Evolutionary conservation across 2,888 invertebrate genomes (phyloP).

Genomic region (Eucera pruinosa): DNA sequence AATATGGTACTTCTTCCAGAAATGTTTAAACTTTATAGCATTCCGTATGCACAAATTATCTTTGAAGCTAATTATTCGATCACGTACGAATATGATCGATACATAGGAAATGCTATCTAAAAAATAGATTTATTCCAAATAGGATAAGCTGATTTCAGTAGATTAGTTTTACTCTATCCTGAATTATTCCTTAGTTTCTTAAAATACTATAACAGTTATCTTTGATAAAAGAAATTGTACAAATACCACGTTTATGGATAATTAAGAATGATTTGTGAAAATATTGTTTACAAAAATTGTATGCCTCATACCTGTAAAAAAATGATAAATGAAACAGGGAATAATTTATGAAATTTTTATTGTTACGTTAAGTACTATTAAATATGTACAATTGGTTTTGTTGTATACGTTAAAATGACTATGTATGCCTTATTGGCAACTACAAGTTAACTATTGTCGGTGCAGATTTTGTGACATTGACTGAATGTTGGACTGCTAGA

Average conservation of each 20-base stretch:
- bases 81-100: conserved; percentile 37
- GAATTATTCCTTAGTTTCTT: conserved; percentile 69
- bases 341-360: conserved; percentile 69
- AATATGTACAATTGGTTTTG: conserved; percentile 68
- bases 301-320: conserved; percentile 39
- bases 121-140: conserved; percentile 27
- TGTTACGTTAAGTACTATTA: conserved; percentile 66
- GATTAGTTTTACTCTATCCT: conserved; percentile 57
- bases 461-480: conserved; percentile 74
- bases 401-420: conserved; percentile 68
- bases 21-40: conserved; percentile 71
- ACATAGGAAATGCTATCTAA: conserved; percentile 58
- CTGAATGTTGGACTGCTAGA: conserved; percentile 76
- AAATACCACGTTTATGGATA: conserved; percentile 24
- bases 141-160: conserved; percentile 60
- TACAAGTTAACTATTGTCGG: conserved; percentile 75
- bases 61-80: conserved; percentile 60
- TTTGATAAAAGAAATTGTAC: conserved; percentile 38
- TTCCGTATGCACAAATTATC: conserved; percentile 77
- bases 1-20: conserved; percentile 69
- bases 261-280: conserved; percentile 34
- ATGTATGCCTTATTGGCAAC: conserved; percentile 77
- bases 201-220: conserved; percentile 17
- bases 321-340: conserved; percentile 61
- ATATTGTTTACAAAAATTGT: conserved; percentile 40